Percentiles rank a stretch among this genome's conserved stretches.
phyloP scores from a whole-genome alignment of 2,797 vertebrate species.

The Paratrypauchen microcephalus region DNA sequence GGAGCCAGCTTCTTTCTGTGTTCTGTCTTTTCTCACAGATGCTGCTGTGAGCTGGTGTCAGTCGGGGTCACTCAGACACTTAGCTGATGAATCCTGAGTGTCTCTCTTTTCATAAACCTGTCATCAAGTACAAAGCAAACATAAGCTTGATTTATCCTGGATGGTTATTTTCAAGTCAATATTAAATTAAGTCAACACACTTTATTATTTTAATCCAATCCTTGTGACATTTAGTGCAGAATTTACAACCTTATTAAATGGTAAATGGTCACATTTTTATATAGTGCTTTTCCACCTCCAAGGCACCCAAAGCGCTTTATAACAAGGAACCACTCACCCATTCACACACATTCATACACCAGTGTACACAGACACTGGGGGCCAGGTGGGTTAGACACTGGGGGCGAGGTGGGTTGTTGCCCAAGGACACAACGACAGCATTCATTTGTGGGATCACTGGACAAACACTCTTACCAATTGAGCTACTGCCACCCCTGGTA shows the following conservation, averaged over 20 bases:
- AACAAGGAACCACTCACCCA: too few relatives aligned
- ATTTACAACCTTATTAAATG: background rate
- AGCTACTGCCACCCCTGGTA: background rate
- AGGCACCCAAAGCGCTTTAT: too few relatives aligned
- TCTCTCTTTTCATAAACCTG: background rate
- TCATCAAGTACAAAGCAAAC: background rate
- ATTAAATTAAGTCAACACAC: background rate
- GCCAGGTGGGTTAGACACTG: too few relatives aligned
- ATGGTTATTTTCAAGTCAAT: background rate
- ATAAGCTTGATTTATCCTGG: background rate
- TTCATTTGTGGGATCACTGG: too few relatives aligned
- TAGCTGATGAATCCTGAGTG: conserved; percentile 14
- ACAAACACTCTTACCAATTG: too few relatives aligned
- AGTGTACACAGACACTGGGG: too few relatives aligned
- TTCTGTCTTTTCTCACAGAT: conserved; percentile 36
- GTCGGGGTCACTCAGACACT: conserved; percentile 34
- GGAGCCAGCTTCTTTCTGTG: conserved; percentile 24
- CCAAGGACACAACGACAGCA: too few relatives aligned
- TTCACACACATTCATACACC: too few relatives aligned
- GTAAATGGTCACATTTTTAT: too few relatives aligned
- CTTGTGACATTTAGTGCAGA: background rate
- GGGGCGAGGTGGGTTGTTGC: too few relatives aligned
- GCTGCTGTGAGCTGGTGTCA: conserved; percentile 35
- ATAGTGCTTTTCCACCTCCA: too few relatives aligned
- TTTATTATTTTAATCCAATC: background rate